Conservation (phyloP, 1,140 invertebrate genomes). For the Drosophila jambulina region DNA sequence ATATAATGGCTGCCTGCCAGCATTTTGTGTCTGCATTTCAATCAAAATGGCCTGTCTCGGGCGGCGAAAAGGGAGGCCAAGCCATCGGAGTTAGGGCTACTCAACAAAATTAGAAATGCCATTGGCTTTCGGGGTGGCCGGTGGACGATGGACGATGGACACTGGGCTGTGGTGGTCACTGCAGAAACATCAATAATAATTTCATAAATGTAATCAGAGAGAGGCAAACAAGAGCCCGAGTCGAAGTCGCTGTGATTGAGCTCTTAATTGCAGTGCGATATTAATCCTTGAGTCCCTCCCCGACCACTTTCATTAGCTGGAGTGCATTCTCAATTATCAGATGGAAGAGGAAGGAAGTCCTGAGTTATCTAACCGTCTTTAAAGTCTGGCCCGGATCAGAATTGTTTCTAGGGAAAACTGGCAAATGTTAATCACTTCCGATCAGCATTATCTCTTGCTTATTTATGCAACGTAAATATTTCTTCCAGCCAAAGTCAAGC, state of each 20-base stretch:
- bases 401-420: conserved; percentile 17
- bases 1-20: conserved; percentile 78
- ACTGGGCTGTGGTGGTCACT: conserved; percentile 67
- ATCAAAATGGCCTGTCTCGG: conserved; percentile 56
- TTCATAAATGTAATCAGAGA: conserved; percentile 80
- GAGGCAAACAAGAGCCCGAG: conserved; percentile 59
- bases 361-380: conserved; percentile 38
- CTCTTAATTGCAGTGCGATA: conserved; percentile 80
- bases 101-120: conserved; percentile 79
- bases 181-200: conserved; percentile 82
- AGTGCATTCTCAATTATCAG: conserved; percentile 52
- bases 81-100: conserved; percentile 51
- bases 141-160: conserved; percentile 17
- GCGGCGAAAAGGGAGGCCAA: conserved; percentile 38
- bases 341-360: conserved; percentile 23
- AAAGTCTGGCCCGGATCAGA: conserved; percentile 16
- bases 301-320: conserved; percentile 63
- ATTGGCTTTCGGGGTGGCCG: conserved; percentile 44
- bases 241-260: conserved; percentile 74
- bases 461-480: conserved; percentile 49
- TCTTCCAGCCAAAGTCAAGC: conserved; percentile 58
- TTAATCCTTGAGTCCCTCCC: conserved; percentile 58
- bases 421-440: conserved; percentile 37
- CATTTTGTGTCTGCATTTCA: conserved; percentile 72
- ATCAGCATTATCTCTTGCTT: conserved; percentile 49